These are phyloP conservation scores for Erebia epiphron DNA, from an alignment of 2,888 invertebrate species.

Conservation along the genomic window DNA sequence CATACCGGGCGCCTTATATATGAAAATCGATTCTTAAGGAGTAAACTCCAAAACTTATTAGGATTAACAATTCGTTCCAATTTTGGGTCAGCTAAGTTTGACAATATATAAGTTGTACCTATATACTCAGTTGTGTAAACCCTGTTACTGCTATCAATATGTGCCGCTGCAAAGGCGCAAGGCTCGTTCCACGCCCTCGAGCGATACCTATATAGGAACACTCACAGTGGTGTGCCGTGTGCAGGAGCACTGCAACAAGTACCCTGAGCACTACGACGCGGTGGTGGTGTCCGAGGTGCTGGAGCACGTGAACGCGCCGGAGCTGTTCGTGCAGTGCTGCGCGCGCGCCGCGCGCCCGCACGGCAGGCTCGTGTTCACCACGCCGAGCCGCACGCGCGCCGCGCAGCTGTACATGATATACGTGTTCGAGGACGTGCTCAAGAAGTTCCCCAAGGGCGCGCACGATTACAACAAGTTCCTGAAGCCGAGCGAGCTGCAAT, in stretches of 20 bases:
- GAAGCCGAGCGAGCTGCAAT: constrained; percentile 88
- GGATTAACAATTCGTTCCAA: no score
- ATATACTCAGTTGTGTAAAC: no score
- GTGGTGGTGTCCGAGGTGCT: constrained; percentile 94
- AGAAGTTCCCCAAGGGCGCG: constrained; percentile 91
- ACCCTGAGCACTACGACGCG: constrained; percentile 85
- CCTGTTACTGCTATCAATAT: no score
- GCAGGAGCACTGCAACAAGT: constrained; percentile 74
- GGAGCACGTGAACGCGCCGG: constrained; percentile 92
- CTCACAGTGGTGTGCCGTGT: no score
- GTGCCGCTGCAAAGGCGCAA: no score
- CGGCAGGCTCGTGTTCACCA: constrained; percentile 87
- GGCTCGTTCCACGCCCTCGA: no score
- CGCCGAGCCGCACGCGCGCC: constrained; percentile 83
- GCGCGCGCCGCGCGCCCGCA: constrained; percentile 86
- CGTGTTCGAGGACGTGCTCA: constrained; percentile 89
- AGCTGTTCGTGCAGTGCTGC: constrained; percentile 87
- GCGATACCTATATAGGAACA: no score
- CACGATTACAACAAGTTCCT: constrained; percentile 97
- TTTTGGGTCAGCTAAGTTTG: no score
- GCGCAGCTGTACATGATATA: constrained; percentile 87
- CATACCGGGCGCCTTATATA: no score
- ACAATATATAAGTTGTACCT: no score
- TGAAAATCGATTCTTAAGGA: no score
- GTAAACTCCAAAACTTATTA: no score